phyloP scores from a whole-genome alignment of 2,797 vertebrate species.

The Staurois parvus region DNA sequence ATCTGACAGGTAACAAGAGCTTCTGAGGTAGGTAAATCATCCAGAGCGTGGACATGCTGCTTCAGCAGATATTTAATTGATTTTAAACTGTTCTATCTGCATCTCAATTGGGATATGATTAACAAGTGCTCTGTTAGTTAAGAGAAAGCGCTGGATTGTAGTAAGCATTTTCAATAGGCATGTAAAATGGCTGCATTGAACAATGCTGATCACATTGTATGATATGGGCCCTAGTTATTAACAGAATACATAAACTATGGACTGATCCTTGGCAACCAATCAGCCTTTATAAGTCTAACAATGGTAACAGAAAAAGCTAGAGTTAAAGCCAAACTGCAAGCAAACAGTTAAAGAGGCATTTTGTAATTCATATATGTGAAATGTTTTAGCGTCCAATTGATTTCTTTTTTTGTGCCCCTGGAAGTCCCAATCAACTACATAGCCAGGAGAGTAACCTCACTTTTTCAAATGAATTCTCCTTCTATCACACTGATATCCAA shows the following conservation, averaged over 20 bases:
- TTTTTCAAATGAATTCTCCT: no score
- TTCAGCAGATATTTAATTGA: constrained; percentile 27
- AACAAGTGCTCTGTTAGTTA: neutral
- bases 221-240: neutral
- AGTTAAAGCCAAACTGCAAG: no score
- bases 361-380: no score
- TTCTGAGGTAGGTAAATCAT: constrained; percentile 14
- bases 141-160: neutral
- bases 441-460: no score
- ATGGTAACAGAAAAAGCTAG: neutral
- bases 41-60: constrained; percentile 65
- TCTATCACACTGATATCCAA: no score
- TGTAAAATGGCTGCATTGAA: neutral
- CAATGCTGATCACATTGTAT: neutral
- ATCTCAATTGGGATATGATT: constrained; percentile 24
- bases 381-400: no score
- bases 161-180: neutral
- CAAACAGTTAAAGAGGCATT: no score
- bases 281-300: neutral
- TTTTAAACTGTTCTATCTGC: constrained; percentile 27
- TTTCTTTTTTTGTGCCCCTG: no score
- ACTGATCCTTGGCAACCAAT: no score
- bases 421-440: no score
- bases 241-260: no score
- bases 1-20: constrained; percentile 19